These are phyloP conservation scores for Beris morrisii DNA, from an alignment of 2,888 invertebrate genomes.

Conservation along the genomic window DNA sequence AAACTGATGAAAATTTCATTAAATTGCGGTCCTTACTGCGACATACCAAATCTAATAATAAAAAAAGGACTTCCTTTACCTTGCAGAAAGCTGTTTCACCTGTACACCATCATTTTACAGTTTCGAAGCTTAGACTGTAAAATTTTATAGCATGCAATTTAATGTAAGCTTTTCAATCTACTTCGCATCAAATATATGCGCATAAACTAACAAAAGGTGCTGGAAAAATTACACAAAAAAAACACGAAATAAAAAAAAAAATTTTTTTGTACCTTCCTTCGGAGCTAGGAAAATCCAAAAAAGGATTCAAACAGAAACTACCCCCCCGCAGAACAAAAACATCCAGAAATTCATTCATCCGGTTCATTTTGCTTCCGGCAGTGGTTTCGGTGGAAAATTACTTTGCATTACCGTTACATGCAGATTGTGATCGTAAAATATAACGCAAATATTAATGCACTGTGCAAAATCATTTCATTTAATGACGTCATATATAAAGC, in stretches of 20 bases:
- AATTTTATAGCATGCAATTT: conserved; percentile 39
- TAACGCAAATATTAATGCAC: conserved; percentile 40
- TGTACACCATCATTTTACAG: background rate
- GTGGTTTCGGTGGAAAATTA: conserved; percentile 34
- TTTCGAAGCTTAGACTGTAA: conserved; percentile 31
- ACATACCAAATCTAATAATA: too few species aligned
- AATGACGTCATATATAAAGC: conserved; percentile 39
- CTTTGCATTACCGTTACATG: conserved; percentile 39
- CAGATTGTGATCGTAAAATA: conserved; percentile 39
- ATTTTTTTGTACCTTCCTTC: background rate
- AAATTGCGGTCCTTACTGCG: too few species aligned
- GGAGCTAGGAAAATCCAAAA: conserved; percentile 1
- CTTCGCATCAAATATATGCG: conserved; percentile 36
- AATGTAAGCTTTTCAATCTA: conserved; percentile 38
- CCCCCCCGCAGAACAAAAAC: conserved; percentile 12
- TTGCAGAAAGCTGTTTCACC: background rate
- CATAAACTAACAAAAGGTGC: conserved; percentile 31
- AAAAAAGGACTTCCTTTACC: too few species aligned
- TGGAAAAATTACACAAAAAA: conserved; percentile 9
- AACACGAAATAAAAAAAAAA: too few species aligned
- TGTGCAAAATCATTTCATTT: conserved; percentile 39
- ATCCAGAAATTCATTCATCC: conserved; percentile 23
- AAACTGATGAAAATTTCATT: too few species aligned
- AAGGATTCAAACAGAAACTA: conserved; percentile 11
- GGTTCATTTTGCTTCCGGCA: conserved; percentile 25